Conservation (phyloP, 2,888 invertebrate genomes). For the Drosophila picticornis region DNA sequence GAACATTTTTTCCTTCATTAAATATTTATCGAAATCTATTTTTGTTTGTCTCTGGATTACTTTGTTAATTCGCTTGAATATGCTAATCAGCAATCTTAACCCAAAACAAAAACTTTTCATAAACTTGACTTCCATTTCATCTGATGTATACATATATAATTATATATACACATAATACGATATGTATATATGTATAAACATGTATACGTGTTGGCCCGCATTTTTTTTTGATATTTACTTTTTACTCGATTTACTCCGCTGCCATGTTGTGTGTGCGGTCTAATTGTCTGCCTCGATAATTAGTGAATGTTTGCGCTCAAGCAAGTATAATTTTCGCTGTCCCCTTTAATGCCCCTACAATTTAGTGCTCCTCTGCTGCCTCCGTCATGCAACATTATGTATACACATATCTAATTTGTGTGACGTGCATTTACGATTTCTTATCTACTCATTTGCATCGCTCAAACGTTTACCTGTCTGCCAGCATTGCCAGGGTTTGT, state of each 20-base stretch:
- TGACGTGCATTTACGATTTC: slow-evolving; percentile 47
- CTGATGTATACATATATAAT: not conserved
- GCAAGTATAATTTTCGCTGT: slow-evolving; percentile 46
- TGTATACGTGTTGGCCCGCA: slow-evolving; percentile 18
- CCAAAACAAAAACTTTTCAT: not conserved
- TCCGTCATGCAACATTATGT: not conserved
- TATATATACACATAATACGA: not conserved
- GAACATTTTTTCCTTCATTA: not conserved
- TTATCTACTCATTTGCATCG: slow-evolving; percentile 50
- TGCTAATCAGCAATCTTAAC: not conserved
- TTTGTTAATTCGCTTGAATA: not conserved
- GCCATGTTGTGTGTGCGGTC: slow-evolving; percentile 13
- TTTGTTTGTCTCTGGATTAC: not conserved
- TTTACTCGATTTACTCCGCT: slow-evolving; percentile 23
- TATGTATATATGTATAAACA: not conserved
- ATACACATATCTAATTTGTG: slow-evolving; percentile 39
- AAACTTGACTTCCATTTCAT: not conserved
- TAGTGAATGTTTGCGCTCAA: slow-evolving; percentile 55
- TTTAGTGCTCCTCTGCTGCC: not conserved
- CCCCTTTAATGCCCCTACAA: slow-evolving; percentile 20
- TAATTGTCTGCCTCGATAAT: slow-evolving; percentile 36
- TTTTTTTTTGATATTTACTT: slow-evolving; percentile 26
- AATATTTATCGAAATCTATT: not conserved
- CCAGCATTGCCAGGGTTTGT: slow-evolving; percentile 3
- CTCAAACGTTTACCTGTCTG: slow-evolving; percentile 8